Evolutionary conservation across 2,888 invertebrate species (phyloP), one percentile per base, ranked within the genome.

Genomic region (Drosophila falleni): DNA sequence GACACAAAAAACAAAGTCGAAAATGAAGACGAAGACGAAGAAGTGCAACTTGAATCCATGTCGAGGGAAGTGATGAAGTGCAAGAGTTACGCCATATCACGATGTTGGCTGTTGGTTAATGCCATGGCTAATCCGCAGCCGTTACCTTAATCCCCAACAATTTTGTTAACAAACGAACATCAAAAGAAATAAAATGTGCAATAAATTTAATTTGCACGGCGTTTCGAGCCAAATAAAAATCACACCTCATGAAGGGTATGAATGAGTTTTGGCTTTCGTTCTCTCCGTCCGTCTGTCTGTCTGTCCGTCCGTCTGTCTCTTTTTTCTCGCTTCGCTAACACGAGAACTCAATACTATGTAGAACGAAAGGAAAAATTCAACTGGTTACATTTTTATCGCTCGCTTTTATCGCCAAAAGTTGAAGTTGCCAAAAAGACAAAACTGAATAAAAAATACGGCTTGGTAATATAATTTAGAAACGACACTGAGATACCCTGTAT

Each of bases 171-270:
- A 88, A 83, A 82, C 84, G 80, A 88, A 90, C 90, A 90, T 90
- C 90, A 90, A 90, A 87, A 86, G 85, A 90, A 91, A 90, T 91
- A 91, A 91, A 91, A 91, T 83, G 90, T 82, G 90, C 89, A 87
- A 91, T 91, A 91, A 91, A 91, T 91, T 91, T 90, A 72, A 83
- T 88, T 88, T 83, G 65, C 83, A 71, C 72, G 74, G 74, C 68
- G 71, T 53, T 42, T 44, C 67, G 51, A 74, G 70, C 65, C 51
- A 71, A 76, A 72, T 66, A 70, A 80, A 72, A 80, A 73, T 74
- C 74, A 80, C 77, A 80, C 74, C 71, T 70, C 58, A 53, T 72
- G 73, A 77, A 73, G 73, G 62, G 77, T 67, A 66, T 67, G 47
- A 73, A 77, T 77, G 69, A 77, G 65, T 68, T 62, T 54, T 64